Base-by-base conservation (phyloP, 2,113 vertebrate species). In the Seriola quinqueradiata region DNA sequence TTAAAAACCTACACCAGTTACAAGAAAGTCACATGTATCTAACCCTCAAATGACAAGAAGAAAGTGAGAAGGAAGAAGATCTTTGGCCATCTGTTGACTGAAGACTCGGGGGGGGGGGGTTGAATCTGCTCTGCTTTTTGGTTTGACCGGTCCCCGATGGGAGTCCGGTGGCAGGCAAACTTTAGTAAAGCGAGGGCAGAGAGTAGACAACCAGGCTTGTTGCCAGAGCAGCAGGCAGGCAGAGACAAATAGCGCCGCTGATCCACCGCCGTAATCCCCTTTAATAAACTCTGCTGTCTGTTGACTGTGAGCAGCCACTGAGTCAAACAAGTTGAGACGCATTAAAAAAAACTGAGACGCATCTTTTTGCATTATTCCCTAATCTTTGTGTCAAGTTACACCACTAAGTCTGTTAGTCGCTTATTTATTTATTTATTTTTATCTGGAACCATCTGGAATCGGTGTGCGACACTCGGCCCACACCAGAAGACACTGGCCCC, bases 231-330 rank as follows among this genome's bases (percentile, higher is more conserved):
- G 81, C 80, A 84, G 82, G 67, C 67, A 55, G 73, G 54, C 55
- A 28, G 81, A 82, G 77, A 77, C n/a, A 21, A 81, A 54, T 11
- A 36, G 58, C 79, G 79, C 64, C 5, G 16, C 60, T 79, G 70
- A 87, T 76, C 86, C 82, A 19, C 81, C 64, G 19, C 25, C 14
- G 2, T 85, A 90, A 92, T 90, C 88, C 86, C 48, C 34, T 68
- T 81, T 73, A 75, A 77, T 82, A 84, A 89, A 84, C 65, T 79
- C 66, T 79, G 80, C 83, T 79, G 82, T 75, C 82, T 81, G 76
- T 8, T 69, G 77, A 68, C 76, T 86, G 70, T 58, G 67, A 86
- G 68, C 55, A 1, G 72, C 69, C 81, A 68, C 7, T 17, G 70
- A 81, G 77, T 59, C 67, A 73, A 82, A 88, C 72, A 83, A 63